Percentiles rank a stretch among this genome's conserved stretches.
Conservation (phyloP, 2,797 vertebrate genomes). For the Dicrostonyx torquatus region DNA sequence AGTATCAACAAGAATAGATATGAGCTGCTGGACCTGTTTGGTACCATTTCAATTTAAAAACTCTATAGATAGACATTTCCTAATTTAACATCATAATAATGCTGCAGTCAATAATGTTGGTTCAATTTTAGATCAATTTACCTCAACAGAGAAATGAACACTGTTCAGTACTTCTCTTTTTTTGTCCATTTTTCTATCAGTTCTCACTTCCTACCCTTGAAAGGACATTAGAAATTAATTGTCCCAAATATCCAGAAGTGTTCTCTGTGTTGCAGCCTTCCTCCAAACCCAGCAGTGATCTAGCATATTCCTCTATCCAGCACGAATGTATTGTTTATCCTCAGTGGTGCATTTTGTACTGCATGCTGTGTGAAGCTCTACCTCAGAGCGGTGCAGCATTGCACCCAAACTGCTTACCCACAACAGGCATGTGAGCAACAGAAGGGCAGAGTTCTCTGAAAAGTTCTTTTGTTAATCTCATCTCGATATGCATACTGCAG, state of each 20-base stretch:
- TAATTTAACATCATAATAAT: neutral
- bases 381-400: neutral
- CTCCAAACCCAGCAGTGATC: accelerated
- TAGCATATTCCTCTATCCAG: neutral
- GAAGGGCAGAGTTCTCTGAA: neutral
- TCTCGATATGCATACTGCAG: neutral
- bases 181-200: neutral
- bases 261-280: neutral
- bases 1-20: neutral
- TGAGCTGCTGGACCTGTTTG: neutral
- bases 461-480: neutral
- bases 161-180: neutral
- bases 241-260: neutral
- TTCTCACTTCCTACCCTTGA: neutral
- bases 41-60: conserved; percentile 33
- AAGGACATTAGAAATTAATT: neutral
- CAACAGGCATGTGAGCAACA: neutral
- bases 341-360: neutral
- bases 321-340: no score
- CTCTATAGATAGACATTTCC: neutral
- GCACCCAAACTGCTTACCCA: neutral
- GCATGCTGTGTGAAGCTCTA: neutral
- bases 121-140: neutral
- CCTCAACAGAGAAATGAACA: neutral
- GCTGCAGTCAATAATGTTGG: neutral